A percentile compares a stretch with the other conserved stretches of the same genome.
Conservation (phyloP, 2,888 invertebrate species). For the Pterobdella sp. region DNA sequence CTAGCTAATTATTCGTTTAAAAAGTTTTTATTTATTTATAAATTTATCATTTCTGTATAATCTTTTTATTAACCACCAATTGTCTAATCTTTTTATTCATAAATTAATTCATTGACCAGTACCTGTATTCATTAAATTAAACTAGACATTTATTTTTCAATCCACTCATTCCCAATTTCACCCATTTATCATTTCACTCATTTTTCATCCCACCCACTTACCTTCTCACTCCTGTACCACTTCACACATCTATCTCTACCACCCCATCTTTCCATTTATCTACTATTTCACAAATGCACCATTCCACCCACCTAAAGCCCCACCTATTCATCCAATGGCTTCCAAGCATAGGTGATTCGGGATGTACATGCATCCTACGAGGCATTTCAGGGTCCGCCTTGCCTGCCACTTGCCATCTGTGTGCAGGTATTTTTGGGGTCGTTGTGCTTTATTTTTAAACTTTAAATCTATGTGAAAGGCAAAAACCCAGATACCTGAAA, state of each 20-base stretch:
- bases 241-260: neutral
- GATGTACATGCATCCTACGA: constrained; percentile 12
- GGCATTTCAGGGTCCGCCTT: constrained; percentile 27
- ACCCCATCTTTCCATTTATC: neutral
- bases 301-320: neutral
- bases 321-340: constrained; percentile 15
- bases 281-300: neutral
- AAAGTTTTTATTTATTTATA: too few species aligned
- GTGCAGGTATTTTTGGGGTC: neutral
- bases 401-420: constrained; percentile 24
- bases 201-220: neutral
- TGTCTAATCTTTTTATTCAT: too few species aligned
- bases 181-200: neutral
- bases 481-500: too few species aligned
- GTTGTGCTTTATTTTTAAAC: constrained; percentile 3
- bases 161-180: neutral
- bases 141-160: neutral
- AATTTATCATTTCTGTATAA: too few species aligned
- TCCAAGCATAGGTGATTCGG: constrained; percentile 20
- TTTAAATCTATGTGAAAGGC: constrained; percentile 1
- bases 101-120: too few species aligned
- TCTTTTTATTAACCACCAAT: too few species aligned
- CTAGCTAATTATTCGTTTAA: too few species aligned
- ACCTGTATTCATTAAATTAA: too few species aligned
- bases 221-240: too few species aligned